Conservation (phyloP, 2,888 invertebrate genomes). For the Belgica antarctica region DNA sequence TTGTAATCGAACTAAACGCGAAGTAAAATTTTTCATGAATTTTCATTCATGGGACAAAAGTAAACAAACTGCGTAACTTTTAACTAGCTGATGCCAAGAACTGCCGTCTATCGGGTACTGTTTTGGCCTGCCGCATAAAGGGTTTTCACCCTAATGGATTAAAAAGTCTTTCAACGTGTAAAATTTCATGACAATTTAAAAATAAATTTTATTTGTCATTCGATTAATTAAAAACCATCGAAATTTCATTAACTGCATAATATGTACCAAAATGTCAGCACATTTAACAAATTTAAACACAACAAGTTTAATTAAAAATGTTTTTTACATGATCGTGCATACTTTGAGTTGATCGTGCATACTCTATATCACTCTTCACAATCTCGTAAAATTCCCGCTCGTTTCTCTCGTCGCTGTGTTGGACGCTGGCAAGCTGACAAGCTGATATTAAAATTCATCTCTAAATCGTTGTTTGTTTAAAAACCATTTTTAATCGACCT, state of each 20-base stretch:
- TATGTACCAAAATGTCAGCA: neutral
- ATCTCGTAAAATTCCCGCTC: neutral
- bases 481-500: neutral
- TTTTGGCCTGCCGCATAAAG: no score
- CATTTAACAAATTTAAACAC: neutral
- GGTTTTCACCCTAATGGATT: no score
- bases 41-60: no score
- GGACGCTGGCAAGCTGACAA: neutral
- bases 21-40: no score
- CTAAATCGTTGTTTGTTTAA: neutral
- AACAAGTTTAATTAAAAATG: conserved; percentile 8
- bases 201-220: no score
- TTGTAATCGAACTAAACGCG: no score
- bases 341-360: neutral
- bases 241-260: conserved; percentile 8
- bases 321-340: neutral
- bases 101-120: no score
- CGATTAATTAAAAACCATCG: no score
- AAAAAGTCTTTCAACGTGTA: no score
- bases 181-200: no score
- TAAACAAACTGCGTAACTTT: no score
- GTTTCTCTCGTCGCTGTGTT: conserved; percentile 2
- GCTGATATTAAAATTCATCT: neutral
- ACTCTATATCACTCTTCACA: neutral
- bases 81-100: no score